Evolutionary conservation across 2,113 vertebrate species (phyloP), one percentile per base, ranked within the genome.

Genomic region (Myiopsitta monachus): DNA sequence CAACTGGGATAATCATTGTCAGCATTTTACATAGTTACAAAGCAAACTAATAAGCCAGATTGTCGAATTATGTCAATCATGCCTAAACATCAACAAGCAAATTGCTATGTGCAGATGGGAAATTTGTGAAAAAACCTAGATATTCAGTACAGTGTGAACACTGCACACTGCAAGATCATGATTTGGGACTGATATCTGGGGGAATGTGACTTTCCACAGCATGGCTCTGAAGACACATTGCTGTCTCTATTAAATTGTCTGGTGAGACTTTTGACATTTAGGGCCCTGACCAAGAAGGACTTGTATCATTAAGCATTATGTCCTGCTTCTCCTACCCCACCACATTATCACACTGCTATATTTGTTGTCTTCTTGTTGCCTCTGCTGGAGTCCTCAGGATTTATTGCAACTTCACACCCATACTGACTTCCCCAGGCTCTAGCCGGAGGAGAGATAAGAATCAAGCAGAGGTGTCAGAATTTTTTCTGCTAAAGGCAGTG

Each of bases 31-130:
- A 88, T 43, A 93, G 87, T 92, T 97, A 93, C 61, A 92, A 97
- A 95, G 64, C 39, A 52, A 81, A 83, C 83, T 97, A 96, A 97
- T 97, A 97, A 95, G 18, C 70, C 83, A 95, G 66, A 96, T 89
- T 97, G 89, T 94, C 26, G 4, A 92, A 90, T 97, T 95, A 90
- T 88, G 87, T 89, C 97, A 97, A 62, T 96, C 84, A 72, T 51
- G 64, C 93, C 85, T 91, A 96, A 97, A 85, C 84, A 97, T 81
- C 90, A 95, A 93, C 66, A 97, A 95, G 92, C 38, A 92, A 94
- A 91, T 88, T 95, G 64, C 78, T 51, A 44, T 84, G 77, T 46
- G 67, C 83, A 94, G 90, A 94, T 93, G 80, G 84, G 54, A 90
- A 96, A 88, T 88, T 28, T 84, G 28, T 73, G 51, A 92, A 57